Conservation (phyloP, 2,888 invertebrate species). For the Liopterus haemorrhoidalis region DNA sequence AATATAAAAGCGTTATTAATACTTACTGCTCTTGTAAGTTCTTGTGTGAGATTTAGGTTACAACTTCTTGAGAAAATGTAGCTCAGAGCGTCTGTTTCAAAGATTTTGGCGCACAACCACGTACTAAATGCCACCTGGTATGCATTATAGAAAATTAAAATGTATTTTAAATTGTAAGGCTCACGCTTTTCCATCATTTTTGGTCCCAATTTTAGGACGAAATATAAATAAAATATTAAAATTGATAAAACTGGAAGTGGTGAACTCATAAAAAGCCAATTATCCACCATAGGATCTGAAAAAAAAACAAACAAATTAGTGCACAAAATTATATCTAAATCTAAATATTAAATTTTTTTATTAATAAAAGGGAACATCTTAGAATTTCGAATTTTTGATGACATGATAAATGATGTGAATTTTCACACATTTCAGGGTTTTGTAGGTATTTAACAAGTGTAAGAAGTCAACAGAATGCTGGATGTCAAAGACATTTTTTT, state of each 20-base stretch:
- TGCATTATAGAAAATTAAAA: constrained; percentile 77
- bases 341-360: background rate
- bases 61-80: constrained; percentile 35
- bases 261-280: constrained; percentile 73
- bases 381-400: too few species aligned
- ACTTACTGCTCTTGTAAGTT: constrained; percentile 14
- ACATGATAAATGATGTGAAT: background rate
- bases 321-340: background rate
- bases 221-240: constrained; percentile 60
- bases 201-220: constrained; percentile 71
- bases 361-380: background rate
- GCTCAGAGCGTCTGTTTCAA: constrained; percentile 37
- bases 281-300: constrained; percentile 68
- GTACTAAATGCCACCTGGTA: constrained; percentile 80
- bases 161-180: constrained; percentile 64
- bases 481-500: too few species aligned
- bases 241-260: constrained; percentile 64
- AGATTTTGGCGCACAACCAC: constrained; percentile 57
- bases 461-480: too few species aligned
- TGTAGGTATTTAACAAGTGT: too few species aligned
- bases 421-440: too few species aligned
- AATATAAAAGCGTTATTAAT: background rate
- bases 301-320: constrained; percentile 28
- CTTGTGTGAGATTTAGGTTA: constrained; percentile 36
- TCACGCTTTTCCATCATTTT: constrained; percentile 68